phyloP scores from a whole-genome alignment of 2,113 vertebrate species.

The Callorhinus ursinus region DNA sequence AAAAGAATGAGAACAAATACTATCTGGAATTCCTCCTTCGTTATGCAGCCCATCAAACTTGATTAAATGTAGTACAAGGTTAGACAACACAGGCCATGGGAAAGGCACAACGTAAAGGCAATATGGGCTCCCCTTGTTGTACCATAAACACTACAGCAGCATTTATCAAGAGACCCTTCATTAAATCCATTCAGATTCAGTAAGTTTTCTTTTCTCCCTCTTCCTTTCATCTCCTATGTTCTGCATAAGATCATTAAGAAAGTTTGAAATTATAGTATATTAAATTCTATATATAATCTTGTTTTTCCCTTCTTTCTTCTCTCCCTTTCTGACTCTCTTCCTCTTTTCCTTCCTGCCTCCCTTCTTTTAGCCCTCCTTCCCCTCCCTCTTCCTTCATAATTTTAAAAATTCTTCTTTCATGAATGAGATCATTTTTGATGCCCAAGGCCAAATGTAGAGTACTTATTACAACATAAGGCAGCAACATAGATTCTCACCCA shows the following conservation, averaged over 20 bases:
- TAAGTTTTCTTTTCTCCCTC: not conserved
- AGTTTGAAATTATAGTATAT: not conserved
- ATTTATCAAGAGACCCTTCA: not conserved
- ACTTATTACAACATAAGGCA: not conserved
- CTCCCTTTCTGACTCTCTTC: too few relatives aligned
- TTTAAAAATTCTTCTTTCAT: not conserved
- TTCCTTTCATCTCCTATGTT: not conserved
- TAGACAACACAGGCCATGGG: conserved; percentile 53
- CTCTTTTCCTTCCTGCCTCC: not conserved
- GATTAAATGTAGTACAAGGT: conserved; percentile 64
- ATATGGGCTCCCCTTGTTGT: not conserved
- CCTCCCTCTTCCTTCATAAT: not conserved
- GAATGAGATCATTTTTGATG: not conserved
- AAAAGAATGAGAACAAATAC: conserved; percentile 76
- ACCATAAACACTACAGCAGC: not conserved
- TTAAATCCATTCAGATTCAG: not conserved
- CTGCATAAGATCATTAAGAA: not conserved
- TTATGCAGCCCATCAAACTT: conserved; percentile 73
- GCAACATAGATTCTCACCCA: not conserved
- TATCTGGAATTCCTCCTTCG: conserved; percentile 72
- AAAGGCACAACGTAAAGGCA: conserved; percentile 53
- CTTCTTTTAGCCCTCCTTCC: too few relatives aligned
- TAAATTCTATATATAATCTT: not conserved
- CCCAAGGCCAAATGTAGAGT: not conserved
- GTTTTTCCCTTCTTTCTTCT: not conserved